These are phyloP conservation scores for Lichenostomus cassidix DNA, from an alignment of 2,113 vertebrate species.

Conservation along the genomic window DNA sequence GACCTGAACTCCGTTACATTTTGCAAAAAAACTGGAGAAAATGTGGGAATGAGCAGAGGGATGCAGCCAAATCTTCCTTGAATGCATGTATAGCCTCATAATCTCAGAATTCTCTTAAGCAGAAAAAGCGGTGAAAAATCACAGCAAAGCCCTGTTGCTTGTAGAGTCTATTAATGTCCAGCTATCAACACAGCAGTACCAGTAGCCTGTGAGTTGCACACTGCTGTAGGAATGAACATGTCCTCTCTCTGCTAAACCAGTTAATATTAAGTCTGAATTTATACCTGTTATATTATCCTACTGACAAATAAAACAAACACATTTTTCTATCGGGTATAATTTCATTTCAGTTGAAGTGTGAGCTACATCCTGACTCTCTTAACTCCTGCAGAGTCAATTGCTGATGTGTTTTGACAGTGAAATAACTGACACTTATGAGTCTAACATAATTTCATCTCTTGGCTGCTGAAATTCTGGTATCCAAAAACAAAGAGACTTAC, in stretches of 20 bases:
- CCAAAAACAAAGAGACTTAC: background rate
- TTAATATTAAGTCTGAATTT: background rate
- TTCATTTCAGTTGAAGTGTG: background rate
- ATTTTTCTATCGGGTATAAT: background rate
- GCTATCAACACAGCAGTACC: background rate
- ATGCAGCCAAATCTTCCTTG: background rate
- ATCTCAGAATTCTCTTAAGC: background rate
- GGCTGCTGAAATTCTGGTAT: background rate
- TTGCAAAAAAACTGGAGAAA: background rate
- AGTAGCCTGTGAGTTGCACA: background rate
- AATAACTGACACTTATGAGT: background rate
- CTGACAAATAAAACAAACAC: background rate
- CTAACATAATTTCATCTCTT: background rate
- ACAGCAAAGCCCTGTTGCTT: background rate
- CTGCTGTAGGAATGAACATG: background rate
- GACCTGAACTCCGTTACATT: fast-evolving
- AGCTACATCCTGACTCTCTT: background rate
- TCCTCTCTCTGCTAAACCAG: background rate
- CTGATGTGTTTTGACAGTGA: background rate
- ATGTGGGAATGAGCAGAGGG: background rate
- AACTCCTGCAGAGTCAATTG: background rate
- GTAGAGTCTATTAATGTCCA: background rate
- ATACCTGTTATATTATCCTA: background rate
- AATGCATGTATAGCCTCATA: background rate
- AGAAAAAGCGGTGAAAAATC: background rate